These are phyloP conservation scores for Volucella inflata DNA, from an alignment of 2,888 invertebrate species.

Conservation along the genomic window DNA sequence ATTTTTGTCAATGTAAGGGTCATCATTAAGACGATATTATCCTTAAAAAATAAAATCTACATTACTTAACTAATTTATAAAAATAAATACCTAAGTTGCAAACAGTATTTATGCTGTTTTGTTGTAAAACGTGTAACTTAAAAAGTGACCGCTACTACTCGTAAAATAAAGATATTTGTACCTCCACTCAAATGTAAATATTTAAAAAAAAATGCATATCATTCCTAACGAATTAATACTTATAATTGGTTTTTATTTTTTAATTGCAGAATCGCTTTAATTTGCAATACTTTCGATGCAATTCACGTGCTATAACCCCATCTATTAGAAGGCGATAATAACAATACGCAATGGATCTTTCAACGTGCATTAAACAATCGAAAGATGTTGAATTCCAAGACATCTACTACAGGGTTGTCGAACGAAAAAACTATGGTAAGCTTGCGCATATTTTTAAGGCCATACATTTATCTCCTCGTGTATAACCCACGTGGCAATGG, in stretches of 20 bases:
- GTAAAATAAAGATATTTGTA: neutral
- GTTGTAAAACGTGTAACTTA: too few relatives aligned
- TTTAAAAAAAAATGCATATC: slow-evolving; percentile 16
- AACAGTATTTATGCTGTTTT: too few relatives aligned
- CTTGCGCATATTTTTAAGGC: slow-evolving; percentile 47
- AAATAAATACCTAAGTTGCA: too few relatives aligned
- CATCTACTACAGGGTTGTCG: slow-evolving; percentile 81
- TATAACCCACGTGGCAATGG: slow-evolving; percentile 15
- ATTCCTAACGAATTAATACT: slow-evolving; percentile 3
- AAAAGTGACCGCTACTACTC: too few relatives aligned
- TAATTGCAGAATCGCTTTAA: slow-evolving; percentile 55
- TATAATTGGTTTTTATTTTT: slow-evolving; percentile 1
- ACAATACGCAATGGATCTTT: slow-evolving; percentile 75
- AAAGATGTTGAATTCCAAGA: slow-evolving; percentile 84
- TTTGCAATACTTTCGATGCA: slow-evolving; percentile 59
- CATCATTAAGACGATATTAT: too few relatives aligned
- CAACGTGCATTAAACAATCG: slow-evolving; percentile 77
- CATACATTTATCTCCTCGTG: neutral
- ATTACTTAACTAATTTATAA: too few relatives aligned
- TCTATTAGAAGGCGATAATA: slow-evolving; percentile 61
- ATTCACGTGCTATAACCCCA: slow-evolving; percentile 54
- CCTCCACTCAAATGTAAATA: neutral
- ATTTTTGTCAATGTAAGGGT: too few relatives aligned
- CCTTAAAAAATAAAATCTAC: too few relatives aligned
- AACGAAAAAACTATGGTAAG: slow-evolving; percentile 81